Evolutionary conservation across 1,140 invertebrate genomes (phyloP), one percentile per base, ranked within the genome.

Genomic region (Geopemphigus sp.): DNA sequence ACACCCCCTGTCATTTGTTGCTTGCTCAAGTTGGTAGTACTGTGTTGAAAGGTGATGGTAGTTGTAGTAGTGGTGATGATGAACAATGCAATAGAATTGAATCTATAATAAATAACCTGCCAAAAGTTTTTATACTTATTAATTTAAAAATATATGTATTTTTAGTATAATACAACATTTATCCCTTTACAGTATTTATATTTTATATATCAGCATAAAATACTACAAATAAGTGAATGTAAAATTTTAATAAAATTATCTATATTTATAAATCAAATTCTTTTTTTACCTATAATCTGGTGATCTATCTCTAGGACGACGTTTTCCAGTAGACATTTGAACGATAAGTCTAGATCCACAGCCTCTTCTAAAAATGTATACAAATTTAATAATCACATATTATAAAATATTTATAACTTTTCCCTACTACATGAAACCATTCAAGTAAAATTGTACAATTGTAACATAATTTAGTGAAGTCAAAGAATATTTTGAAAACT

Each of bases 271-370:
- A 45, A 22, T 3, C 10, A 22, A 47, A 47, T 61, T 39, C 8
- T n/a, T 39, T 39, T 39, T 39, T 68, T 53, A 57, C 80, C 72
- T 53, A 68, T 64, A 57, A 26, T 47, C 61, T 45, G 72, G 61
- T 54, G 81, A 80, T 39, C 56, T 63, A 47, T 80, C 73, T 70
- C 80, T 61, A 17, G 61, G 53, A 26, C 81, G 64, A 29, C 70
- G 56, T 78, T 81, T 81, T 15, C 81, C 81, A 80, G 72, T 81
- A 47, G 93, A 95, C 93, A 95, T 95, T 86, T 95, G 93, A 29
- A 94, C 93, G 81, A 93, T 88, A 68, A 95, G 92, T 84, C 93
- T 88, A 19, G 91, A 92, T 15, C 93, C 93, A 86, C 93, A 94
- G 85, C 93, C 92, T 66, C 92, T 89, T 80, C 92, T 93, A 82